Evolutionary conservation across 2,888 invertebrate genomes (phyloP).

Genomic region (Platycnemis pennipes): DNA sequence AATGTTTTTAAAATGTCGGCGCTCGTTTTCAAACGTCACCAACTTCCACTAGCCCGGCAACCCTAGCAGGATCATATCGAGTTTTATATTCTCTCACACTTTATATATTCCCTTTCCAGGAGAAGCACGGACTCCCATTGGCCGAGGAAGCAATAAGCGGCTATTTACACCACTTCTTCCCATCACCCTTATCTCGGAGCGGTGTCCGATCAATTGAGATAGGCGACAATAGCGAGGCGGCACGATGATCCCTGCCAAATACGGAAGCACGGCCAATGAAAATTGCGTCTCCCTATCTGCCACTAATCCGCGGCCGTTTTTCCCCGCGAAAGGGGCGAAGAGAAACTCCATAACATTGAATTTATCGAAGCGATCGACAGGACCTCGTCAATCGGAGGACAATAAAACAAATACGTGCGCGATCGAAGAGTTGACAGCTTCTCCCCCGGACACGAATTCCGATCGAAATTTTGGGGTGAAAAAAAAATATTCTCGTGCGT

Average conservation of each 20-base stretch:
- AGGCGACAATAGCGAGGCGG: background rate
- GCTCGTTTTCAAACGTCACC: no score
- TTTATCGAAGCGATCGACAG: background rate
- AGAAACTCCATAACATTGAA: background rate
- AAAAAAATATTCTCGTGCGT: background rate
- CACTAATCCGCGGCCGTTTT: background rate
- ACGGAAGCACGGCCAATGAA: background rate
- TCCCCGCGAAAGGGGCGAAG: background rate
- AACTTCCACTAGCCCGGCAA: no score
- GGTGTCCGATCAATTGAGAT: background rate
- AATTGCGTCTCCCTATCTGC: constrained; percentile 1
- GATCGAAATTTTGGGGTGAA: background rate
- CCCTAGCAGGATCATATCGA: no score
- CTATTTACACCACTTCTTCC: background rate
- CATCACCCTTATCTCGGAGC: background rate
- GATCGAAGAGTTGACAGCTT: background rate
- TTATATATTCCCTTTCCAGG: background rate
- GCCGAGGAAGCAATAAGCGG: background rate
- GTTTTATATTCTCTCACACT: background rate
- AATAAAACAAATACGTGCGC: background rate
- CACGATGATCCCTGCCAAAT: background rate
- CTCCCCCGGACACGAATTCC: background rate
- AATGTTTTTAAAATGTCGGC: no score
- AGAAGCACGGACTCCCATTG: background rate
- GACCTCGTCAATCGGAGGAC: background rate